phyloP scores from a whole-genome alignment of 2,797 vertebrate species.

The Phaenicophaeus curvirostris region DNA sequence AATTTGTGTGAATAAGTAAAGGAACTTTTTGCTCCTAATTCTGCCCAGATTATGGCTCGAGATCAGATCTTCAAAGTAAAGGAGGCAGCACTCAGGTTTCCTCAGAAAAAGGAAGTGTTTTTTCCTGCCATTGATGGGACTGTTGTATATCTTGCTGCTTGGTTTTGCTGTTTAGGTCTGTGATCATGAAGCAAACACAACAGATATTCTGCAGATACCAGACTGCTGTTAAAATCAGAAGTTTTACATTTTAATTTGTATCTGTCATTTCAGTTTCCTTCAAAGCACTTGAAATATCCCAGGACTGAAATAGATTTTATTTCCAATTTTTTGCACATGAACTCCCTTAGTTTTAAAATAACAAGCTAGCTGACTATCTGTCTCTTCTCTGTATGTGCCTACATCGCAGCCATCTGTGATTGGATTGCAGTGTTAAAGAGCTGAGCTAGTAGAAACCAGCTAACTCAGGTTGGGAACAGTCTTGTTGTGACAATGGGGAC shows the following conservation, averaged over 20 bases:
- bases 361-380: not conserved
- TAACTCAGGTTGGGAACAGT: not conserved
- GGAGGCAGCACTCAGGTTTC: not conserved
- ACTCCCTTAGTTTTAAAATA: not conserved
- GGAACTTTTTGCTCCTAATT: not conserved
- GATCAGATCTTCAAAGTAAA: conserved; percentile 6
- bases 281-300: not conserved
- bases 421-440: fast-evolving
- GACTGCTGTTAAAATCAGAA: not conserved
- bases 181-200: not conserved
- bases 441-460: not conserved
- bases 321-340: not conserved
- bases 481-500: not conserved
- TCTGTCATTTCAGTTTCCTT: not conserved
- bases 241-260: not conserved
- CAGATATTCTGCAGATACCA: not conserved
- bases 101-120: not conserved
- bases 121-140: not conserved
- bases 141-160: not conserved
- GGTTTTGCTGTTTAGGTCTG: not conserved
- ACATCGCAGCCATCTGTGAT: fast-evolving
- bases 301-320: not conserved
- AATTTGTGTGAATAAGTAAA: not conserved
- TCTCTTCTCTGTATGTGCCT: not conserved
- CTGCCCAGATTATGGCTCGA: not conserved